Percentiles rank a stretch among this genome's conserved stretches.
These are phyloP conservation scores for Morinoia aosen DNA, from an alignment of 2,888 invertebrate genomes.

Conservation along the genomic window DNA sequence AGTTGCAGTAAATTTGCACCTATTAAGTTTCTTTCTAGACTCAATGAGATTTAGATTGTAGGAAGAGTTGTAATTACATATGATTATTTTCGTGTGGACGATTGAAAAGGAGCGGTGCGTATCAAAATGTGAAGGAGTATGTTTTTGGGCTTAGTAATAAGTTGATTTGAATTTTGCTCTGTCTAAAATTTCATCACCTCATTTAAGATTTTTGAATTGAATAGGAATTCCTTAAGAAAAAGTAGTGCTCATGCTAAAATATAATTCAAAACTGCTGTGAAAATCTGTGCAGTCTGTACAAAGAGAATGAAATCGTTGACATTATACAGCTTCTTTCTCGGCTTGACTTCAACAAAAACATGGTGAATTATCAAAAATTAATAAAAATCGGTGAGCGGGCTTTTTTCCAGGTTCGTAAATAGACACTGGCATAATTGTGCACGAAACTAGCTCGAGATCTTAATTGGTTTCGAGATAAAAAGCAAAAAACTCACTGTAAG, in stretches of 20 bases:
- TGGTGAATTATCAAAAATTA: too few relatives aligned
- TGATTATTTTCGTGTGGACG: background rate
- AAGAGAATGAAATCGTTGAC: too few relatives aligned
- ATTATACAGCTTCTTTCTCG: too few relatives aligned
- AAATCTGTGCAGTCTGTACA: background rate
- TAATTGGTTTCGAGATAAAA: too few relatives aligned
- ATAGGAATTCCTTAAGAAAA: background rate
- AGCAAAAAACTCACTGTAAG: too few relatives aligned
- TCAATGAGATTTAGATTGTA: background rate
- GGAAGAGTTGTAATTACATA: background rate
- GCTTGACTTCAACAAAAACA: too few relatives aligned
- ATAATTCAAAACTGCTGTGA: background rate
- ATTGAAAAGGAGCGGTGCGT: background rate
- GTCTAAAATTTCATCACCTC: background rate
- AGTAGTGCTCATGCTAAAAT: background rate
- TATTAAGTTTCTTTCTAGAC: background rate
- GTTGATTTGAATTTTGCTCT: background rate
- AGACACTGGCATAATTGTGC: too few relatives aligned
- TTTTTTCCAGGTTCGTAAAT: too few relatives aligned
- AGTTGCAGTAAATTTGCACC: background rate
- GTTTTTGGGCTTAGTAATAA: background rate
- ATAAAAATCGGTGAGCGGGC: too few relatives aligned
- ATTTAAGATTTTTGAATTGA: background rate
- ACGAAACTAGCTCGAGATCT: too few relatives aligned
- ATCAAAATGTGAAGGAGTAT: background rate